Base-by-base conservation (phyloP, 2,888 invertebrate genomes). In the Chamaedrilus cognettii region DNA sequence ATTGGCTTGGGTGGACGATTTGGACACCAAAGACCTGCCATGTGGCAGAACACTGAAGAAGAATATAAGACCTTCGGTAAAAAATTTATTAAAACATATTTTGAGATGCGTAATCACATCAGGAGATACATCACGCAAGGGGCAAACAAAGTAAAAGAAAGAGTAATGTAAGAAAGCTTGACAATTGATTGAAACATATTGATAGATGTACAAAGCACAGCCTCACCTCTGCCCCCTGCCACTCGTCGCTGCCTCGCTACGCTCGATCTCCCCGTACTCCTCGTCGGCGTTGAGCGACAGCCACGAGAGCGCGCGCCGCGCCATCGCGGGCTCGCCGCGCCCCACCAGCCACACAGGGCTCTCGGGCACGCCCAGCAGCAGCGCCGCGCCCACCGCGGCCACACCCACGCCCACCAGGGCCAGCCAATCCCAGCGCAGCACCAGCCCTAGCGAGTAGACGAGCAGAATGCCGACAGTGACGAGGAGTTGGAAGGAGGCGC, bases 291-390 rank as follows among this genome's bases (percentile, higher is more conserved):
- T 0, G 11, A 19, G 42, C 19, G 42, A 42, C 34, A 96, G 84
- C 92, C 93, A 94, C 73, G 89, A 87, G 42, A 96, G 85, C 0
- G 95, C 87, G 78, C 89, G 88, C 34, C 89, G 87, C 0, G 95
- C 94, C 55, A 90, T 88, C 71, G 91, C 90, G 66, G 89, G 86
- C 30, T 33, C 32, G 5, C 59, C 26, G 1, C 51, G 55, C 26
- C 30, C 30, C 19, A 68, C 23, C 51, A 28, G 50, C 68, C 68
- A 68, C 31, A 59, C 31, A 4, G 68, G 68, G 26, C 64, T 66
- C 28, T 68, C 68, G 3, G 68, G 68, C 4, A 60, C 32, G n/a
- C 64, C 1, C 15, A 60, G 52, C 55, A 68, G 2, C 15, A 65
- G 42, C 15, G 49, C 19, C 28, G 31, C 35, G 30, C 59, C 35